Evolutionary conservation across 2,797 vertebrate genomes (phyloP), one percentile per base, ranked within the genome.

Genomic region (Morus bassanus): DNA sequence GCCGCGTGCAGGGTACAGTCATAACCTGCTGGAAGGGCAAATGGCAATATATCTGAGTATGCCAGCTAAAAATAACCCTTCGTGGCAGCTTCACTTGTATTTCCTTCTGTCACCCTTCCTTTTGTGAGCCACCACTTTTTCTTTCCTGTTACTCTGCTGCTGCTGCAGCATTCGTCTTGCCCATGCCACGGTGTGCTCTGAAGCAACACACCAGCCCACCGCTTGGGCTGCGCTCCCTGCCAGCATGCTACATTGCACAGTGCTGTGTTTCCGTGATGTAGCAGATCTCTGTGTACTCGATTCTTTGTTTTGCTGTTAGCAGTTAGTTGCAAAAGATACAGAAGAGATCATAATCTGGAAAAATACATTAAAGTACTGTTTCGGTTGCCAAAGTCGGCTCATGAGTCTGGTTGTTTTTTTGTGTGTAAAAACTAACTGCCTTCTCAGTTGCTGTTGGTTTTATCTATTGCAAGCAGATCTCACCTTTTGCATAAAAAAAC

Each of bases 151-250:
- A 17, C 11, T 53, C 10, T 57, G 28, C 73, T 27, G 24, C 53
- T 69, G 50, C 65, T 64, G 18, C 33, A 70, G 22, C 18, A 8
- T 85, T 92, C 1, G 0, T 54, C 61, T 65, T 56, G 33, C 27
- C 33, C 0, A 0, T 54, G 43, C 33, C 14, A 21, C 0, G 0
- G 13, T 33, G 46, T 10, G 13, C 37, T 64, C 19, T 73, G 30
- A 56, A 80, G 63, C 18, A 45, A 21, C n/a, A 19, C 15, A 8
- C 33, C 83, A 93, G 60, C 30, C 41, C 73, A 27, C 31, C 43
- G 9, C 68, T 57, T 2, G 1, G n/a, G 23, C 83, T 57, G 31
- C 1, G 0, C 37, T 61, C 25, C 19, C 50, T 75, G 80, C 31
- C 56, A 76, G 59, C 7, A 0, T 43, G 51, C 15, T 18, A 50